phyloP scores from a whole-genome alignment of 2,113 vertebrate species.

The Microtus oregoni region DNA sequence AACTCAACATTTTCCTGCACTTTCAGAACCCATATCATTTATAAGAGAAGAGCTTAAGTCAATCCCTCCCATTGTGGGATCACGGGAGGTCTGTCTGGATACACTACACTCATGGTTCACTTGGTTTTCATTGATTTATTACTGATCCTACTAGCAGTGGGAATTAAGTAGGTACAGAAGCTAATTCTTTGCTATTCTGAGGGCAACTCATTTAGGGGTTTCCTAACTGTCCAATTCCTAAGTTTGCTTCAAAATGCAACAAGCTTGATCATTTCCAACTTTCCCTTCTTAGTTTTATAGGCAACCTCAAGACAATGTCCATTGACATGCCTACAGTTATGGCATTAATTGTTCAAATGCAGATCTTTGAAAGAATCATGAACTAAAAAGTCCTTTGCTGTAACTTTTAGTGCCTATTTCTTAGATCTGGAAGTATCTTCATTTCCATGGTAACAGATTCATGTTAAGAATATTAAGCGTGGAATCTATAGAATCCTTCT shows the following conservation, averaged over 20 bases:
- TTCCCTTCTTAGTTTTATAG: neutral
- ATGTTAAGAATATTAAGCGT: neutral
- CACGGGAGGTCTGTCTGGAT: neutral
- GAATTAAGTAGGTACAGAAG: neutral
- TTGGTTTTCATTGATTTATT: neutral
- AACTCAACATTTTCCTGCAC: neutral
- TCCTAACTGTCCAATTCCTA: neutral
- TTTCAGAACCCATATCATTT: neutral
- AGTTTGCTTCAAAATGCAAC: neutral
- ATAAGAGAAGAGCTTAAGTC: neutral
- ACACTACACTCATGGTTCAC: neutral
- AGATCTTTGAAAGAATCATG: neutral
- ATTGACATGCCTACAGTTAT: no score
- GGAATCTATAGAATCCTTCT: neutral
- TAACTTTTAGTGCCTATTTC: neutral
- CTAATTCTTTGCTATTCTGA: neutral
- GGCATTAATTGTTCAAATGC: neutral
- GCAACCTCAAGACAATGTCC: neutral
- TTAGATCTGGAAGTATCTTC: neutral
- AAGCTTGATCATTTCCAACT: neutral
- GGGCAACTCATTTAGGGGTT: neutral
- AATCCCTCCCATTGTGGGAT: neutral
- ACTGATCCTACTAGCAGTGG: neutral
- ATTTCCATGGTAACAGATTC: neutral
- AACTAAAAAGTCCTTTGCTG: neutral